These are phyloP conservation scores for Delphinus delphis DNA, from an alignment of 2,113 vertebrate species.

Conservation along the genomic window DNA sequence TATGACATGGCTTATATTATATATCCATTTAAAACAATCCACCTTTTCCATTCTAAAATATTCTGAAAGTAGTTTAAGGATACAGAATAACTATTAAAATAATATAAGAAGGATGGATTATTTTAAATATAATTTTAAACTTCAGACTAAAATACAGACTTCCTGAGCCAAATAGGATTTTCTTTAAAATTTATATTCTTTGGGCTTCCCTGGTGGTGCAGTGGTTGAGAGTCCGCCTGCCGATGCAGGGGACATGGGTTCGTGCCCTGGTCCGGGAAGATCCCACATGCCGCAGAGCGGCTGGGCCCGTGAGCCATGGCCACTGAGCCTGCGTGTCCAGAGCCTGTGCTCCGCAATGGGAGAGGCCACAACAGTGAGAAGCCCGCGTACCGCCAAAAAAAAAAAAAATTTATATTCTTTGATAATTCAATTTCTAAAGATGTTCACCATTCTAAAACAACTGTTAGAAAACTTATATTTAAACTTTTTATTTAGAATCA, in stretches of 20 bases:
- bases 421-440: neutral
- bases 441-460: neutral
- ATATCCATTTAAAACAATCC: neutral
- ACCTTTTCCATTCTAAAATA: neutral
- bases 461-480: neutral
- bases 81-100: neutral
- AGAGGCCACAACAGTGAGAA: too few species aligned
- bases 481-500: neutral
- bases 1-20: constrained; percentile 34
- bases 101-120: neutral
- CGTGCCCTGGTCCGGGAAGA: too few species aligned
- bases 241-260: too few species aligned
- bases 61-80: neutral
- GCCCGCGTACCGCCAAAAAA: too few species aligned
- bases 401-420: too few species aligned
- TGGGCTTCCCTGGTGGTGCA: too few species aligned
- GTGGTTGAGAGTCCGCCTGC: too few species aligned
- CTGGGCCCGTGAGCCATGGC: too few species aligned
- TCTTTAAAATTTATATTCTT: neutral
- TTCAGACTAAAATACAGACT: neutral
- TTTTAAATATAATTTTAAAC: neutral
- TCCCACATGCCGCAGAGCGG: too few species aligned
- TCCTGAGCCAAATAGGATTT: neutral
- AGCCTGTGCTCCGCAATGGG: too few species aligned
- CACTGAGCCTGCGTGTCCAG: too few species aligned